Conservation (phyloP, 2,113 vertebrate species). For the Psephotus haematonotus region DNA sequence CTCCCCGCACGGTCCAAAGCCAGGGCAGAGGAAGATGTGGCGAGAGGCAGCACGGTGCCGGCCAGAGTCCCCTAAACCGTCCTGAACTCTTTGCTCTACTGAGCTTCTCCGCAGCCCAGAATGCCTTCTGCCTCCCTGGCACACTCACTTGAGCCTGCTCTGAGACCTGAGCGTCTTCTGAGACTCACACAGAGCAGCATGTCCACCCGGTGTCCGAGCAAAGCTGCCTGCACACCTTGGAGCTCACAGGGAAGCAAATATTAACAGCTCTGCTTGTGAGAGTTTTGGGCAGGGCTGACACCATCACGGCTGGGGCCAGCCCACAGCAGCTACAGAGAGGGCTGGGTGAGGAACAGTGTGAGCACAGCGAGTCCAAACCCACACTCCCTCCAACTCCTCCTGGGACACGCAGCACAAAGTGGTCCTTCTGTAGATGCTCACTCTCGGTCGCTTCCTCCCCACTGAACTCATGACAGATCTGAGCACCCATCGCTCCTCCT, state of each 20-base stretch:
- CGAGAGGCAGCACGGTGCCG: not conserved
- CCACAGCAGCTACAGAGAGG: accelerated
- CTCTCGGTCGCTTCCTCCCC: not conserved
- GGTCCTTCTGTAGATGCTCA: too few species aligned
- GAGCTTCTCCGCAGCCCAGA: not conserved
- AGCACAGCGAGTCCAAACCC: not conserved
- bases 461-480: not conserved
- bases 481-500: not conserved
- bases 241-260: not conserved
- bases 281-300: not conserved
- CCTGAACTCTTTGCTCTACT: not conserved
- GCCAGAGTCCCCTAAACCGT: not conserved
- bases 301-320: accelerated
- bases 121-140: not conserved
- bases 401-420: accelerated
- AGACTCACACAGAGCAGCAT: not conserved
- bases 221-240: not conserved
- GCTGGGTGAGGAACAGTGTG: accelerated
- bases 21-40: not conserved
- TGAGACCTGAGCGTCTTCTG: not conserved
- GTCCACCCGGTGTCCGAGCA: accelerated
- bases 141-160: not conserved
- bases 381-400: too few species aligned
- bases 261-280: not conserved
- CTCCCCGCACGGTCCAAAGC: not conserved